Evolutionary conservation across 2,888 invertebrate genomes (phyloP).

Genomic region (Alentia gelatinosa): DNA sequence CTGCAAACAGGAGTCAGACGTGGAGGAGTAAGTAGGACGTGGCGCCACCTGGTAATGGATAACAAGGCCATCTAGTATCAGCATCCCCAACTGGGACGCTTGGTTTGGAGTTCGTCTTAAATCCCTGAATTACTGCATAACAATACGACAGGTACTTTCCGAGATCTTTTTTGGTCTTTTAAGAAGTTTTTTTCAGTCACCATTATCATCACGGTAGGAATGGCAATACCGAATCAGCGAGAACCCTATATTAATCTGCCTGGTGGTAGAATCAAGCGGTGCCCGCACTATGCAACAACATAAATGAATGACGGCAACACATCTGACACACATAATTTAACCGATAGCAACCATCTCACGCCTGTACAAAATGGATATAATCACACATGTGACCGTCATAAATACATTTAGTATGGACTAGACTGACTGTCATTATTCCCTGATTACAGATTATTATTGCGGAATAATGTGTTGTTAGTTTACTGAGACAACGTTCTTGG

Average conservation of each 20-base stretch:
- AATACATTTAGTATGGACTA: slow-evolving; percentile 1
- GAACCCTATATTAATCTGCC: not conserved
- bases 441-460: not conserved
- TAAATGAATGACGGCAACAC: slow-evolving; percentile 21
- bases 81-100: not conserved
- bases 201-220: not conserved
- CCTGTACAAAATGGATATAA: not conserved
- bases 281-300: not conserved
- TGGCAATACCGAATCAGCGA: not conserved
- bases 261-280: not conserved
- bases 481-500: not conserved
- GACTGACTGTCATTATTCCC: not conserved
- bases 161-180: not conserved
- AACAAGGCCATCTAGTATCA: not conserved
- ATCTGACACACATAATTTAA: not conserved
- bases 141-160: not conserved
- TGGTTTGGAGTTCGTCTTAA: not conserved
- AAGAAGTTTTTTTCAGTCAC: too few relatives aligned
- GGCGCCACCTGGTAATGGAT: not conserved
- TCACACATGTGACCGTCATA: not conserved
- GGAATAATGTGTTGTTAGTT: not conserved
- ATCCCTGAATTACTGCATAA: slow-evolving; percentile 13
- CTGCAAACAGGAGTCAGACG: not conserved
- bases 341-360: not conserved
- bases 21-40: not conserved